Conservation (phyloP, 2,113 vertebrate genomes). For the Callionymus lyra region DNA sequence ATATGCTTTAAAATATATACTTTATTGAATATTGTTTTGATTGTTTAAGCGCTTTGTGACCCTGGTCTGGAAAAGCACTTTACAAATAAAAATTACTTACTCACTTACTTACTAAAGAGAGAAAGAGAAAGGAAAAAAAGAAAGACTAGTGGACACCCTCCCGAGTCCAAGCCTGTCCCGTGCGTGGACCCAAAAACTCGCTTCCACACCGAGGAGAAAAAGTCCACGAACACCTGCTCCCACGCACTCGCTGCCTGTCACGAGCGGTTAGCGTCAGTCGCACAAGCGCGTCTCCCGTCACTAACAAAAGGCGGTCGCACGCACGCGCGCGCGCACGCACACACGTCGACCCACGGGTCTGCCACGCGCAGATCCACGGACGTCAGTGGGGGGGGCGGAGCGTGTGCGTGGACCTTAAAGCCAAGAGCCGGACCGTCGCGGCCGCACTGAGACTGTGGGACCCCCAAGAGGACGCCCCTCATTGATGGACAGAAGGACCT, state of each 20-base stretch:
- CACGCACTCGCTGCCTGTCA: slow-evolving; percentile 67
- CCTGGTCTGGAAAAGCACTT: too few species aligned
- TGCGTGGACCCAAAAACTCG: too few species aligned
- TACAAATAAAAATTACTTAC: too few species aligned
- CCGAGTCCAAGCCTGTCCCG: too few species aligned
- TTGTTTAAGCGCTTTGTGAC: too few species aligned
- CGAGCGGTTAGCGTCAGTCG: slow-evolving; percentile 58
- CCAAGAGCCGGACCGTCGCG: slow-evolving; percentile 30
- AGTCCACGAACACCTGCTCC: slow-evolving; percentile 66
- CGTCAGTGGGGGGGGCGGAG: slow-evolving; percentile 41
- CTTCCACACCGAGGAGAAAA: too few species aligned
- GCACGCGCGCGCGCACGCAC: slow-evolving; percentile 29
- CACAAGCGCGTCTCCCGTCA: slow-evolving; percentile 45
- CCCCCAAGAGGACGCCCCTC: not conserved
- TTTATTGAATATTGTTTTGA: too few species aligned
- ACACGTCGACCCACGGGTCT: slow-evolving; percentile 59
- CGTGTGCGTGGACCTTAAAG: slow-evolving; percentile 48
- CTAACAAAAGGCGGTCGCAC: slow-evolving; percentile 16
- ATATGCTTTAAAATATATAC: too few species aligned
- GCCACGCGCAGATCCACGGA: slow-evolving; percentile 55
- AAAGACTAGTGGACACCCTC: too few species aligned
- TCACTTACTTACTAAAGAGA: too few species aligned
- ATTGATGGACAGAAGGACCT: slow-evolving; percentile 11
- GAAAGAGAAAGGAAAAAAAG: too few species aligned
- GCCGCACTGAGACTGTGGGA: slow-evolving; percentile 26